Conservation (phyloP, 2,113 vertebrate species). For the Atherinomorus stipes region DNA sequence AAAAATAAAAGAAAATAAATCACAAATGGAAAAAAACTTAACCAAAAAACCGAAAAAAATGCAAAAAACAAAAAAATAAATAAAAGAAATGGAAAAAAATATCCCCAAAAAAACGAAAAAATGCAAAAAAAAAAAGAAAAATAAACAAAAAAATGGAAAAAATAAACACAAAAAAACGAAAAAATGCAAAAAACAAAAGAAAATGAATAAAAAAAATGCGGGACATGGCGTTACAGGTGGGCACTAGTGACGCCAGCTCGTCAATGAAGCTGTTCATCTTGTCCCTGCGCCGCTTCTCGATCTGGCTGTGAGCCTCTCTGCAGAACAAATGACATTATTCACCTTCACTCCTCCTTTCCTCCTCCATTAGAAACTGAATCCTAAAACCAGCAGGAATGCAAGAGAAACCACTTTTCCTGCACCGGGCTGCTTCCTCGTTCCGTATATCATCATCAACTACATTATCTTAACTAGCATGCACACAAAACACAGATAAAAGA, state of each 20-base stretch:
- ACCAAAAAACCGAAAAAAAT: too few relatives aligned
- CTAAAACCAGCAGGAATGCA: not conserved
- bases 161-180: too few relatives aligned
- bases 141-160: too few relatives aligned
- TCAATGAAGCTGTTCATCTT: conserved; percentile 99
- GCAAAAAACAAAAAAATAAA: too few relatives aligned
- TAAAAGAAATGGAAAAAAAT: too few relatives aligned
- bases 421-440: not conserved
- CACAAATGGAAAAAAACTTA: too few relatives aligned
- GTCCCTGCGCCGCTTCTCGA: conserved; percentile 96
- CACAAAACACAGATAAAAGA: not conserved
- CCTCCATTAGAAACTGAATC: not conserved
- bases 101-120: too few relatives aligned
- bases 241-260: conserved; percentile 95
- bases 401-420: not conserved
- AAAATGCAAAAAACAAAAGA: too few relatives aligned
- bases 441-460: not conserved
- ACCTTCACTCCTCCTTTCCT: not conserved
- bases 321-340: not conserved
- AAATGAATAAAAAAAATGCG: too few relatives aligned
- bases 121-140: too few relatives aligned
- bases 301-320: conserved; percentile 99
- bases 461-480: not conserved
- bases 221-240: conserved; percentile 98
- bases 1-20: too few relatives aligned